A percentile compares a stretch with the other conserved stretches of the same genome.
Conservation (phyloP, 2,888 invertebrate species). For the Meteorus cinctellus region DNA sequence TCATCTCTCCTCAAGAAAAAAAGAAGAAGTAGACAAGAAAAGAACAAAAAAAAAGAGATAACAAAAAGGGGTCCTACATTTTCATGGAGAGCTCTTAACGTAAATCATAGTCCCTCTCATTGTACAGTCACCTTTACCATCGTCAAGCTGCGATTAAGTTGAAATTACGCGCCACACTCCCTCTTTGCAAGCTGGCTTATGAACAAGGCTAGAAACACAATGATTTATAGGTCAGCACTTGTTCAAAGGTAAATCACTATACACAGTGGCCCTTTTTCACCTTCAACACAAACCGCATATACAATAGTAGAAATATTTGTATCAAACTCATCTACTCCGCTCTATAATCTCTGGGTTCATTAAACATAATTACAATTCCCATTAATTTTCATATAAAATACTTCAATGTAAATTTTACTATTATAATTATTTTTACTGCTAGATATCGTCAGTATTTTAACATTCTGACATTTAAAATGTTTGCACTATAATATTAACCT, state of each 20-base stretch:
- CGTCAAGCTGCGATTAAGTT: conserved; percentile 16
- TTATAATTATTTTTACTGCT: not conserved
- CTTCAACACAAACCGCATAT: not conserved
- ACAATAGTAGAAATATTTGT: not conserved
- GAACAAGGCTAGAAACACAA: conserved; percentile 6
- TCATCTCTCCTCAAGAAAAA: not conserved
- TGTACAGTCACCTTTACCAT: conserved; percentile 5
- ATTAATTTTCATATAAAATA: not conserved
- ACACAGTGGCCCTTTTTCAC: not conserved
- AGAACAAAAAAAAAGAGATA: not conserved
- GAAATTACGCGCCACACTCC: conserved; percentile 5
- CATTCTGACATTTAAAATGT: not conserved
- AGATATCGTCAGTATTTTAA: not conserved
- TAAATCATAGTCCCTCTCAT: conserved; percentile 14
- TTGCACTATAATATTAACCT: not conserved
- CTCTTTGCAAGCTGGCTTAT: not conserved
- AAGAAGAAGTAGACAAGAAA: not conserved
- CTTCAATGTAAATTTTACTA: not conserved
- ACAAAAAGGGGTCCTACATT: not conserved
- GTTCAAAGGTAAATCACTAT: conserved; percentile 13
- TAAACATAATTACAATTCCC: not conserved
- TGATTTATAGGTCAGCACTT: conserved; percentile 15
- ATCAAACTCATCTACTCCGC: not conserved
- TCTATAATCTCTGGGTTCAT: not conserved
- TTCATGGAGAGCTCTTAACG: conserved; percentile 7